Evolutionary conservation across 2,797 vertebrate species (phyloP).

Genomic region (Pogoniulus pusillus): DNA sequence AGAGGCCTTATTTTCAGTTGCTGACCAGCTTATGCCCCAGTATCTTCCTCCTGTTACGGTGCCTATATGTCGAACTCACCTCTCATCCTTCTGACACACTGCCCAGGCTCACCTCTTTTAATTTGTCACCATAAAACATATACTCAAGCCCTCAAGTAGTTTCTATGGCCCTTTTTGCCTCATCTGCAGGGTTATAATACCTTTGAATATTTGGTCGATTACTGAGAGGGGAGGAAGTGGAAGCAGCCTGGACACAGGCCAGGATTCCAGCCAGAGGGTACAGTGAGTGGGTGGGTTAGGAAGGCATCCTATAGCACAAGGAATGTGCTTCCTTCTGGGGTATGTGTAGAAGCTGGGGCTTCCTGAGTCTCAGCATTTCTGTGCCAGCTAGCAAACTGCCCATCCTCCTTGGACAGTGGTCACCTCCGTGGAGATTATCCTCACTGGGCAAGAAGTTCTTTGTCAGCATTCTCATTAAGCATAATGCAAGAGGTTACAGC

Average conservation of each 20-base stretch:
- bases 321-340: constrained; percentile 26
- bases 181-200: background rate
- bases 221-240: background rate
- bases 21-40: background rate
- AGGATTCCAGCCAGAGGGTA: background rate
- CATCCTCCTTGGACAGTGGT: accelerated
- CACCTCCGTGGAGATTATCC: background rate
- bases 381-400: background rate
- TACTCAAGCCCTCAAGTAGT: background rate
- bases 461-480: background rate
- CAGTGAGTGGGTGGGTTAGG: background rate
- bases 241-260: background rate
- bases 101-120: background rate
- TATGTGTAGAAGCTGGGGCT: background rate
- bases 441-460: background rate
- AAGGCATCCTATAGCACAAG: background rate
- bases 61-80: background rate
- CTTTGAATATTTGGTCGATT: constrained; percentile 28
- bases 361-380: background rate
- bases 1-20: background rate
- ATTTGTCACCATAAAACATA: constrained; percentile 7
- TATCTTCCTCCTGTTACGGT: background rate
- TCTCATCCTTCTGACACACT: background rate
- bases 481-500: background rate
- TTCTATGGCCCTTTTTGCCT: constrained; percentile 16